Conservation (phyloP, 2,113 vertebrate genomes). For the Ailurus styani region DNA sequence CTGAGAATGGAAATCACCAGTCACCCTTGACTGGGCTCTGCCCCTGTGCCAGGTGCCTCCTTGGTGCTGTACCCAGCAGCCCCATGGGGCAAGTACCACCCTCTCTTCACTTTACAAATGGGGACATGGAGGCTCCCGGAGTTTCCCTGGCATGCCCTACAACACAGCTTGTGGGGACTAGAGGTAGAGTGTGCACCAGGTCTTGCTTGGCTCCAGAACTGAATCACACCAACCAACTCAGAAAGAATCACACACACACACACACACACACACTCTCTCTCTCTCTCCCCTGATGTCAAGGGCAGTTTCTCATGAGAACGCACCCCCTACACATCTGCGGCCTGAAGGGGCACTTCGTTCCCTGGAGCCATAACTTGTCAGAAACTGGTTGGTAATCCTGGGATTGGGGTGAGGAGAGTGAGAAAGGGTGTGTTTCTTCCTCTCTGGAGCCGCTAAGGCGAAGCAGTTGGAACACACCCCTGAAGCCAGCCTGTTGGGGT, state of each 20-base stretch:
- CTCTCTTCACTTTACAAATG: neutral
- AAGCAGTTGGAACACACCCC: neutral
- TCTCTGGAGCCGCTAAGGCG: neutral
- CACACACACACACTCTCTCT: neutral
- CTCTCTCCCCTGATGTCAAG: neutral
- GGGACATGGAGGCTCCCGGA: neutral
- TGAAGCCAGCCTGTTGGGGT: neutral
- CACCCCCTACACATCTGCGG: accelerated
- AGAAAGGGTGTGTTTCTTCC: neutral
- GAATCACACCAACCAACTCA: neutral
- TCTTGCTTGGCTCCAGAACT: neutral
- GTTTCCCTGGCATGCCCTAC: neutral
- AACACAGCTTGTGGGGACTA: neutral
- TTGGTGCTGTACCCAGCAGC: neutral
- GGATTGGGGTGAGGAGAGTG: neutral
- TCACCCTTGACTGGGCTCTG: neutral
- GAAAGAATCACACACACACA: neutral
- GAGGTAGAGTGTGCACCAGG: neutral
- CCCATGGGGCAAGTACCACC: too few relatives aligned
- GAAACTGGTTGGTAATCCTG: neutral
- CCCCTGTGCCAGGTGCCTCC: neutral
- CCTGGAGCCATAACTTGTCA: neutral
- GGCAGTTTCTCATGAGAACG: accelerated
- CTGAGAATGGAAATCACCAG: neutral
- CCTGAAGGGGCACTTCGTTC: neutral